Base-by-base conservation (phyloP, 2,888 invertebrate species). In the Arctia plantaginis region DNA sequence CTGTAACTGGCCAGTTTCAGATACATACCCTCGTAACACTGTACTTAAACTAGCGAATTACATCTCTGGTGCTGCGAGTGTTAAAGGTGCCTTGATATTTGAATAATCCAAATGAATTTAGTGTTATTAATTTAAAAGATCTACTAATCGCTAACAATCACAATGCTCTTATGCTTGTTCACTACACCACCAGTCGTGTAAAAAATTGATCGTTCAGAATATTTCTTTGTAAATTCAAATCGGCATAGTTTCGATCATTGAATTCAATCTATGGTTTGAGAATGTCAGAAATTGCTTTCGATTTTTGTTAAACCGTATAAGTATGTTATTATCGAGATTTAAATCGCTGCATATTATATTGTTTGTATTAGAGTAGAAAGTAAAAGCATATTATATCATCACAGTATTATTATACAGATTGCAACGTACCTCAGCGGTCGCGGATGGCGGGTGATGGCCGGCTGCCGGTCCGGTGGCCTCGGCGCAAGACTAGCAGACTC, bases 391-490 rank as follows among this genome's bases (percentile, higher is more conserved):
- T 33, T 10, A 35, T n/a, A 35, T 10, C 20, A 41, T 62, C 69
- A 62, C 30, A 15, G 30, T 23, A 23, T 33, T 39, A 20, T 55
- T 64, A 27, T 33, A 51, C 90, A 97, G 97, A 96, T 97, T 82
- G 97, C 97, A 81, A 97, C 97, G 72, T 97, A 97, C 90, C 92
- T 98, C 82, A 97, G 97, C 79, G 96, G 96, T 78, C 96, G 96
- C 68, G 98, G 98, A 0, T 98, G 97, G 93, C 96, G 98, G 0
- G 98, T 98, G 23, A 98, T 98, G 86, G 98, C 98, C 0, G 98
- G 98, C 47, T 97, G 97, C 75, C 93, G 97, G 66, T 94, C 96
- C 0, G 97, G 97, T 35, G 97, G 97, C 72, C 96, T 96, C 72
- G 96, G 96, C 2, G 96, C 93, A 72, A 96, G 96, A 41, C 95